phyloP scores from a whole-genome alignment of 2,888 invertebrate genomes.

The Taenaris catops region DNA sequence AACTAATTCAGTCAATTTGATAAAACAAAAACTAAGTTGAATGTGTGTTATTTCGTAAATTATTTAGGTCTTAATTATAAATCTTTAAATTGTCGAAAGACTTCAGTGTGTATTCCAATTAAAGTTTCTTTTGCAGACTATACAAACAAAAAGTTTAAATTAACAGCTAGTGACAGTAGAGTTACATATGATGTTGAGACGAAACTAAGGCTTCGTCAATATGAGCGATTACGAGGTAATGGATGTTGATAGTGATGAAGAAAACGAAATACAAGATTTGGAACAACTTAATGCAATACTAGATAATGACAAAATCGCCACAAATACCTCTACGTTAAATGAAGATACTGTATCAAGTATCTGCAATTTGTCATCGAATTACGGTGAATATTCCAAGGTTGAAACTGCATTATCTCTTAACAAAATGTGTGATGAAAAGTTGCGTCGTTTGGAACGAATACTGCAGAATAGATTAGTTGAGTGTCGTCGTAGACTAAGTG shows the following conservation, averaged over 20 bases:
- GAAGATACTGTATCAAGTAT: constrained; percentile 16
- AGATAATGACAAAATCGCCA: constrained; percentile 29
- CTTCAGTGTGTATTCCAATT: too few relatives aligned
- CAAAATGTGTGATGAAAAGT: constrained; percentile 48
- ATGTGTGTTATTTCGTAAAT: too few relatives aligned
- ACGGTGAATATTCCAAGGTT: constrained; percentile 33
- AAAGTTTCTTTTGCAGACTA: too few relatives aligned
- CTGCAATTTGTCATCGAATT: constrained; percentile 12
- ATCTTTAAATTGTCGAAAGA: too few relatives aligned
- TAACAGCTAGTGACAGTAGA: too few relatives aligned
- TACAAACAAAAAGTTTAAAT: too few relatives aligned
- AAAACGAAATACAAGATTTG: constrained; percentile 36
- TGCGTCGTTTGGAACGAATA: constrained; percentile 44
- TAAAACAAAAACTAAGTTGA: too few relatives aligned
- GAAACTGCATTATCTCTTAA: constrained; percentile 52
- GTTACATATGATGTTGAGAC: too few relatives aligned
- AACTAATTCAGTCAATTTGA: too few relatives aligned
- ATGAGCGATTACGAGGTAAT: neutral
- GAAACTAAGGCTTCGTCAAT: too few relatives aligned
- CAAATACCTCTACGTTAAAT: constrained; percentile 22
- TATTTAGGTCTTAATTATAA: too few relatives aligned
- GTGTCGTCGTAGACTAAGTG: constrained; percentile 44
- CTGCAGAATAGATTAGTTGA: constrained; percentile 42
- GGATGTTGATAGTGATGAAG: constrained; percentile 32
- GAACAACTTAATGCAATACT: constrained; percentile 34